A percentile compares a stretch with the other conserved stretches of the same genome.
Conservation (phyloP, 2,888 invertebrate species). For the Ormyrus labotus region DNA sequence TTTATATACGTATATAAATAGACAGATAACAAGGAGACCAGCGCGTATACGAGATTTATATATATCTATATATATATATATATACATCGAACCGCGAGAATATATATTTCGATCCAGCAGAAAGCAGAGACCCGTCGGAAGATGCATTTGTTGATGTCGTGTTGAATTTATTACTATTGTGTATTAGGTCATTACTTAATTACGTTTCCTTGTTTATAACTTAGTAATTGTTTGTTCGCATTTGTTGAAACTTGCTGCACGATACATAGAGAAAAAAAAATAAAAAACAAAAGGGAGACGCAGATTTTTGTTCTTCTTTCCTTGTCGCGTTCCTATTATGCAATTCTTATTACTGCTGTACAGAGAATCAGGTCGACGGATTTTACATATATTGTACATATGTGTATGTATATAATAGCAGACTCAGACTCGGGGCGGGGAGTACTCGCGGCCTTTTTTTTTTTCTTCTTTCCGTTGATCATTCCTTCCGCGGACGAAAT, state of each 20-base stretch:
- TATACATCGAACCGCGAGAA: constrained; percentile 35
- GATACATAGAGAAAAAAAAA: neutral
- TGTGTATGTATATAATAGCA: constrained; percentile 53
- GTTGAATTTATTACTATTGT: constrained; percentile 72
- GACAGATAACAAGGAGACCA: constrained; percentile 35
- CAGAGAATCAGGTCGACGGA: constrained; percentile 50
- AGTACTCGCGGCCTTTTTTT: constrained; percentile 28
- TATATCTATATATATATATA: neutral
- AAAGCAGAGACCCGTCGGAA: constrained; percentile 48
- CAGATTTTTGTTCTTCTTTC: constrained; percentile 43
- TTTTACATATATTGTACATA: constrained; percentile 57
- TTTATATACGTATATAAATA: constrained; percentile 36
- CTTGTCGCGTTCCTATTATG: constrained; percentile 53
- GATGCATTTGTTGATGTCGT: constrained; percentile 68
- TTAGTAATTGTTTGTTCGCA: constrained; percentile 57
- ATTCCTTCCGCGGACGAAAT: neutral
- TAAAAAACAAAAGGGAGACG: constrained; percentile 13
- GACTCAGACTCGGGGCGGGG: constrained; percentile 34
- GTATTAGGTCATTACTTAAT: constrained; percentile 68
- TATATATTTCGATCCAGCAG: constrained; percentile 37
- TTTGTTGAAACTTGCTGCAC: constrained; percentile 56
- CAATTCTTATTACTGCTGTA: constrained; percentile 50
- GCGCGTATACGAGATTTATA: constrained; percentile 51
- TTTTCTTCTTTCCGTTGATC: constrained; percentile 16
- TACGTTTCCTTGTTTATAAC: constrained; percentile 53